A percentile compares a stretch with the other conserved stretches of the same genome.
Conservation (phyloP, 37 sponge, comb jelly and placozoan genomes). For the Mnemiopsis leidyi region DNA sequence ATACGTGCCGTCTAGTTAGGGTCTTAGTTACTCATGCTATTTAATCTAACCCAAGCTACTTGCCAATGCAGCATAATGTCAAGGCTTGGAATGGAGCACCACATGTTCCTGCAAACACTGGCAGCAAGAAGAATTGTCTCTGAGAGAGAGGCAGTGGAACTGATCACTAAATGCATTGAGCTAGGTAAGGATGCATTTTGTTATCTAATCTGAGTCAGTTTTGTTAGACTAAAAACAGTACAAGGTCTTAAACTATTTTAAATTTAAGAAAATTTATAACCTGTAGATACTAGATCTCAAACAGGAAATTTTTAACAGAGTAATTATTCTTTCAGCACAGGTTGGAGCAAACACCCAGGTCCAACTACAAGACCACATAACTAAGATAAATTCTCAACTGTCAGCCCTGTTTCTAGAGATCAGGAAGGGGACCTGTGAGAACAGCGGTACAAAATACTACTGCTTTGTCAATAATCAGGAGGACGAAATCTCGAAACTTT, state of each 20-base stretch:
- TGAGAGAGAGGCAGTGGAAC: constrained; percentile 28
- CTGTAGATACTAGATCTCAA: too few species aligned
- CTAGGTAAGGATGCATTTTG: neutral
- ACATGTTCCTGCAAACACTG: constrained; percentile 56
- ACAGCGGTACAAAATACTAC: constrained; percentile 33
- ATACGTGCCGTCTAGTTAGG: too few species aligned
- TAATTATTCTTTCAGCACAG: too few species aligned
- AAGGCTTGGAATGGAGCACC: neutral
- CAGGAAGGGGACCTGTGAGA: constrained; percentile 14
- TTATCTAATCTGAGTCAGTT: neutral
- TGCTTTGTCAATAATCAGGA: constrained; percentile 57
- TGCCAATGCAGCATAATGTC: neutral
- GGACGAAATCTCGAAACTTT: constrained; percentile 50
- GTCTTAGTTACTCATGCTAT: too few species aligned
- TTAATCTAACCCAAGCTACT: too few species aligned
- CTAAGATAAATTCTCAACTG: constrained; percentile 2
- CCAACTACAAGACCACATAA: constrained; percentile 23
- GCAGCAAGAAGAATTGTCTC: constrained; percentile 64
- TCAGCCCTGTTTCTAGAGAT: constrained; percentile 51
- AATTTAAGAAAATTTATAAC: too few species aligned
- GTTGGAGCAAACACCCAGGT: neutral
- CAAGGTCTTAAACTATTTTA: too few species aligned
- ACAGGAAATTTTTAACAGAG: too few species aligned
- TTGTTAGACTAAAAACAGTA: too few species aligned
- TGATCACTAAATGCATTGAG: constrained; percentile 34